Base-by-base conservation (phyloP, 2,888 invertebrate species). In the Morinoia aosen region DNA sequence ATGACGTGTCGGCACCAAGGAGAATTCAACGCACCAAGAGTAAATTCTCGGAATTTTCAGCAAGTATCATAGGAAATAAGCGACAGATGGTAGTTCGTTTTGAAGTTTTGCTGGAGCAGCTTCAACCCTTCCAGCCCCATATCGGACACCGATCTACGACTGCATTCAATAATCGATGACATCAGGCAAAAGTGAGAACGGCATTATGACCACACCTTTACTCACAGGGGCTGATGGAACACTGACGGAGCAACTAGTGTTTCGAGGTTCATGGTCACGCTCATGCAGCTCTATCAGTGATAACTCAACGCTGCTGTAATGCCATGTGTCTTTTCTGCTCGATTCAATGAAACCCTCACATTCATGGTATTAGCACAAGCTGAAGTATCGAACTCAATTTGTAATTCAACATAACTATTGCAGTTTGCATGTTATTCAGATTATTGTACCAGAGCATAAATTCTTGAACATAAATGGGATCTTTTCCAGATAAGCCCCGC, bases 91-190 rank as follows among this genome's bases (percentile, higher is more conserved):
- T 19, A 1, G 25, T 25, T 8, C 76, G 16, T 76, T 3, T 76
- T 7, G 48, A 76, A 33, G 76, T 76, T 12, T 76, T 25, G 76
- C 76, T 76, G 16, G 16, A 76, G 76, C 76, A 25, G 76, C 76
- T 61, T 61, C 61, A 61, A 19, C 12, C 14, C 12, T 61, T 10
- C 76, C 76, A 76, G 76, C 76, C 25, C 76, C 25, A 39, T 90
- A 90, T 90, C 90, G 90, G 48, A 90, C 90, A 90, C n/a, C 90
- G 90, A 90, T 90, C 90, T 90, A 48, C 90, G 48, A 40, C 39
- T 90, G 12, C 90, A 90, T 90, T 90, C 90, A 90, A 90, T 90
- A 90, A 90, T 90, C 90, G 14, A 90, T 90, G 48, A 90, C 90
- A 33, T 90, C 90, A 90, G 39, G 90, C 19, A 33, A 76, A 33